Evolutionary conservation across 2,113 vertebrate species (phyloP).

Genomic region (Cynoglossus semilaevis): DNA sequence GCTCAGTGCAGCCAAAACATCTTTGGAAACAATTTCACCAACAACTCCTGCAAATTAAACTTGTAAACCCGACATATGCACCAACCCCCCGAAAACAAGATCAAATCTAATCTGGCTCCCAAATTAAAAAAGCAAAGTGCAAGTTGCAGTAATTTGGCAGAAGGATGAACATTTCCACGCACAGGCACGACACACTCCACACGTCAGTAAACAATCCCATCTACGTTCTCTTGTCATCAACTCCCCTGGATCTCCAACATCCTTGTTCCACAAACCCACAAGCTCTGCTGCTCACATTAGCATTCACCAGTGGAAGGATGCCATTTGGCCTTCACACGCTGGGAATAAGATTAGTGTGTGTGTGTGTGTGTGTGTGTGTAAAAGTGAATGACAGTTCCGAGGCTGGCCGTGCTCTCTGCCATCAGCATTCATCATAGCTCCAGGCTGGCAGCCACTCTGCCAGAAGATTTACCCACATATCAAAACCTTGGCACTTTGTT

Average conservation of each 20-base stretch:
- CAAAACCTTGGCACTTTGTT: constrained; percentile 59
- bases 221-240: constrained; percentile 63
- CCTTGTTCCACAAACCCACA: constrained; percentile 66
- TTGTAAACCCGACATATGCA: constrained; percentile 6
- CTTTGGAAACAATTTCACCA: neutral
- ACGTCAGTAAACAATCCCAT: constrained; percentile 57
- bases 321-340: constrained; percentile 69
- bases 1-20: neutral
- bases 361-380: constrained; percentile 27
- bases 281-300: constrained; percentile 71
- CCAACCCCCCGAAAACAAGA: constrained; percentile 5
- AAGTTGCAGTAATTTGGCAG: constrained; percentile 46
- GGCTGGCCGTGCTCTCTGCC: constrained; percentile 66
- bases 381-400: constrained; percentile 60
- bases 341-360: constrained; percentile 69
- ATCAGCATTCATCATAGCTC: constrained; percentile 75
- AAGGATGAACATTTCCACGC: constrained; percentile 47
- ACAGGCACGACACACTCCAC: constrained; percentile 40
- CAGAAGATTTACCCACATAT: constrained; percentile 71
- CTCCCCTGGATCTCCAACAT: constrained; percentile 54
- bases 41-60: constrained; percentile 8
- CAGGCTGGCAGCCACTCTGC: constrained; percentile 54
- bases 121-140: constrained; percentile 35
- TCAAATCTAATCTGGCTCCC: constrained; percentile 20
- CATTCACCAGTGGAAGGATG: constrained; percentile 70